Base-by-base conservation (phyloP, 2,113 vertebrate species). In the cattle (Bos taurus) region DNA sequence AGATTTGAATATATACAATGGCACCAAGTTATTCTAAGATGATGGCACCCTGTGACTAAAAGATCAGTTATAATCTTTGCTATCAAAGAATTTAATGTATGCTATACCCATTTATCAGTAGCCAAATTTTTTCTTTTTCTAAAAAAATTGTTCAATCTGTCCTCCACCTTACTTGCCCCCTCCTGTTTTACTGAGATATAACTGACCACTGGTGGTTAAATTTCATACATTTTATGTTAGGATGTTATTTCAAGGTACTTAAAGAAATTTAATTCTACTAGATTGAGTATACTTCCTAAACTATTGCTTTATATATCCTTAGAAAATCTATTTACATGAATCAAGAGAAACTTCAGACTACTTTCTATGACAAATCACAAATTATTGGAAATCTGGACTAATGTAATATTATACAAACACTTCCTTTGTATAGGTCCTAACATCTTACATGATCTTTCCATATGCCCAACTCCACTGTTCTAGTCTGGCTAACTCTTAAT, bases 221-320 rank as follows among this genome's bases (percentile, higher is more conserved):
- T 93, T 88, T 62, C 54, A 94, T 54, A 57, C 5, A 87, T 67
- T 95, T 96, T 96, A 54, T 50, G 8, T 96, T 80, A 91, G 23
- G 30, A 56, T 97, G 12, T 86, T 91, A 59, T 96, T 95, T 25
- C 43, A 88, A 87, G 91, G n/a, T 77, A 81, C 16, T 16, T 77
- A 40, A 91, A 90, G 71, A 93, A 48, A 77, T 89, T 91, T 95
- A 59, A 85, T 91, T 93, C 60, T 90, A 96, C 12, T 78, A 87
- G n/a, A 67, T 50, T 95, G 43, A 90, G 21, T 19, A 80, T 21
- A 11, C 16, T 43, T 12, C 36, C n/a, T 80, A 60, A 90, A 81
- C 36, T 80, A 71, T 54, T 77, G 94, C 57, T 77, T 94, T 33
- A 88, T 50, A 87, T 9, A 97, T 26, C 21, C 56, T 94, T 92